Base-by-base conservation (phyloP, 2,797 vertebrate species). In the Sylvia borin region DNA sequence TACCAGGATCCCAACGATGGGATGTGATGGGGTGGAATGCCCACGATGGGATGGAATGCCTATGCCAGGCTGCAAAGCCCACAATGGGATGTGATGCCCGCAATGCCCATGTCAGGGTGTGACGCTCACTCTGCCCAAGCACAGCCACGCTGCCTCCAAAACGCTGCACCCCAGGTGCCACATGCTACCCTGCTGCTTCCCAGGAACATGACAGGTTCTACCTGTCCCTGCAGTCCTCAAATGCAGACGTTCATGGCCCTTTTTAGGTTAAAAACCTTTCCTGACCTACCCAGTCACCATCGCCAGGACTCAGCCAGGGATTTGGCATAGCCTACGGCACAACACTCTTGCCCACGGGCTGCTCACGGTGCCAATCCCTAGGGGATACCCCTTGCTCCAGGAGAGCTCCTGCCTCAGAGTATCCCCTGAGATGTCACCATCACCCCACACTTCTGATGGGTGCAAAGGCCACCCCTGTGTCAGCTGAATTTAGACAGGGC, bases 361-460 rank as follows among this genome's bases (percentile, higher is more conserved):
- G 58, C 26, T 64, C 8, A 3, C 0, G 0, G 22, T 29, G 48
- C 20, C 24, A 36, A 0, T 18, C 34, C 26, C 43, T 19, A 9
- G 20, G 18, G n/a, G 10, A 32, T 38, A 29, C 4, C 24, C 29
- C 31, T 81, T 88, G 31, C 27, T 86, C 29, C 18, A 29, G 72
- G 11, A 90, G 40, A 12, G 7, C 17, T 88, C 22, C 43, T 75
- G 9, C 47, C 16, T 40, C 55, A 76, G 13, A 15, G 34, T 6
- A 5, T 66, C 29, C 61, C 42, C 32, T 36, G 45, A 64, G 54
- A 64, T 57, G 48, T 36, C 62, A 50, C 87, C 71, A 29, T 70
- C 58, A 83, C 31, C 21, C 32, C 66, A 78, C 1, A 4, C 9
- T 80, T 77, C 53, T 3, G 2, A 62, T 0, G 0, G 24, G 45